Conservation (phyloP, 2,888 invertebrate genomes). For the Luperina nickerlii region DNA sequence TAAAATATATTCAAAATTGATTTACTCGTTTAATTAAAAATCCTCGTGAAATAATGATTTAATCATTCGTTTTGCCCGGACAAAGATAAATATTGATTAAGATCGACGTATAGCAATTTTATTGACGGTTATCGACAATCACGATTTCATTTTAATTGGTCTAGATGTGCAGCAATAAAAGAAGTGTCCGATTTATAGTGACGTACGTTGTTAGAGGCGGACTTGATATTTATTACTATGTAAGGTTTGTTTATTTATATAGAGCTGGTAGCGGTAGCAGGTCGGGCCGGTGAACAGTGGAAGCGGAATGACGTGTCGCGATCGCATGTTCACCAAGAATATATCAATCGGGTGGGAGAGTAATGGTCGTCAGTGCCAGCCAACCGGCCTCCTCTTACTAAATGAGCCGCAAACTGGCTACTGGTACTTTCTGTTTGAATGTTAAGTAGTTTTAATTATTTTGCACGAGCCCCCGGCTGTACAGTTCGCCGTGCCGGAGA, state of each 20-base stretch:
- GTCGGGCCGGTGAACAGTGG: slow-evolving; percentile 66
- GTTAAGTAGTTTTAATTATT: slow-evolving; percentile 90
- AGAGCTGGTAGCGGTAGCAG: slow-evolving; percentile 65
- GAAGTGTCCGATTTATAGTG: slow-evolving; percentile 82
- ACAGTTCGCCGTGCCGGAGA: slow-evolving; percentile 75
- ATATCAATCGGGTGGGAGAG: slow-evolving; percentile 86
- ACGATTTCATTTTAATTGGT: slow-evolving; percentile 82
- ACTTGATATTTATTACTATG: slow-evolving; percentile 81
- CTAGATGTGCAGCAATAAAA: slow-evolving; percentile 82
- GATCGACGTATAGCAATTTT: slow-evolving; percentile 67
- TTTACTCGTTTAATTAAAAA: slow-evolving; percentile 57
- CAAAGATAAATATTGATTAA: slow-evolving; percentile 66
- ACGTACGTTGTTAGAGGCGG: slow-evolving; percentile 79
- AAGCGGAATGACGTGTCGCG: slow-evolving; percentile 86
- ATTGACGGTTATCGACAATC: slow-evolving; percentile 81
- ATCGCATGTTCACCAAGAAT: slow-evolving; percentile 88
- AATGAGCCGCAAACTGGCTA: slow-evolving; percentile 85
- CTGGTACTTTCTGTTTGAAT: slow-evolving; percentile 87
- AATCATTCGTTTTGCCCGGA: slow-evolving; percentile 51
- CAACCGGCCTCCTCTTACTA: slow-evolving; percentile 77
- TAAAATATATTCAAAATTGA: slow-evolving; percentile 56
- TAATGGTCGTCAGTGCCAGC: slow-evolving; percentile 82
- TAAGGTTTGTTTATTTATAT: slow-evolving; percentile 79
- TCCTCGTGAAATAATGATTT: slow-evolving; percentile 50
- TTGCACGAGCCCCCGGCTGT: slow-evolving; percentile 83